phyloP scores from a whole-genome alignment of 2,113 vertebrate genomes.

The Astur gentilis region DNA sequence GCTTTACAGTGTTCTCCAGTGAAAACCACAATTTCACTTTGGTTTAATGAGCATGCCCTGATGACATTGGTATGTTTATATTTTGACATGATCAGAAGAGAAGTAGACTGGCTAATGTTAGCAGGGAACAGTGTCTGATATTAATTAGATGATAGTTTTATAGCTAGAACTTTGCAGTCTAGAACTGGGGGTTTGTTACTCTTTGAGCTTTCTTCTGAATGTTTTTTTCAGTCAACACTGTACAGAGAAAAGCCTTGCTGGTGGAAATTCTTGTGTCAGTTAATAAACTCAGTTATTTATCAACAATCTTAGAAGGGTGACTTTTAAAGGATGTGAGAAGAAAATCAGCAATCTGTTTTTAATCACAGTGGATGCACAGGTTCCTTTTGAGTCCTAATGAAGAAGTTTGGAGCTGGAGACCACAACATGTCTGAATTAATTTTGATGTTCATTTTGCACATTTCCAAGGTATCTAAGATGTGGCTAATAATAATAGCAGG shows the following conservation, averaged over 20 bases:
- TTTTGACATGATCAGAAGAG: neutral
- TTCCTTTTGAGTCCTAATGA: neutral
- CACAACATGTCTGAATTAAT: neutral
- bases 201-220: neutral
- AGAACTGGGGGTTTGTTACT: neutral
- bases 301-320: neutral
- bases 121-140: neutral
- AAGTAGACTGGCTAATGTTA: neutral
- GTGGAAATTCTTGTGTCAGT: neutral
- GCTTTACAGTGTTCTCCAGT: neutral
- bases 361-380: neutral
- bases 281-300: neutral
- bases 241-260: neutral
- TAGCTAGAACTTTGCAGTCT: neutral
- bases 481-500: constrained; percentile 1
- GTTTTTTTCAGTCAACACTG: neutral
- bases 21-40: neutral
- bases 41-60: neutral
- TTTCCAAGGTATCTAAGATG: neutral
- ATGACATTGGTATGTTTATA: neutral
- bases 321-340: neutral
- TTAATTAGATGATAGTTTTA: neutral
- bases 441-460: neutral
- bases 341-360: neutral
- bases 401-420: neutral